These are phyloP conservation scores for Cantharis flavilabris DNA, from an alignment of 2,888 invertebrate species.

Conservation along the genomic window DNA sequence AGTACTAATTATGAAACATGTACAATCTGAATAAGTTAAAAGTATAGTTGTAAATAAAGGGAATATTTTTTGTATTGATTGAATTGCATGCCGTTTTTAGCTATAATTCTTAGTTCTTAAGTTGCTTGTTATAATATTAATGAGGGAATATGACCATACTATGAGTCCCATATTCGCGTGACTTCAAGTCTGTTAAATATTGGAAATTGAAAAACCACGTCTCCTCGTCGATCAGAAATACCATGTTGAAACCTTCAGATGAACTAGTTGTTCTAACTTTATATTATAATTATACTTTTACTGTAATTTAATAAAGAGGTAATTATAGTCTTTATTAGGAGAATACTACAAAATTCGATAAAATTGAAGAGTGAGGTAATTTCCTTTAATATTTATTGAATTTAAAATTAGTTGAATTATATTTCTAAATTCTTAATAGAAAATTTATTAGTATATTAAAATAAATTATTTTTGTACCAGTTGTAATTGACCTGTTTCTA, in stretches of 20 bases:
- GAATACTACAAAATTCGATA: not conserved
- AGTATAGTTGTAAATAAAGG: constrained; percentile 22
- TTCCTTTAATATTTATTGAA: not conserved
- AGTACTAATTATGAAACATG: constrained; percentile 15
- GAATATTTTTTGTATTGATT: constrained; percentile 11
- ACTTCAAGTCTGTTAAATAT: constrained; percentile 30
- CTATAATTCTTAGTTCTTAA: constrained; percentile 5
- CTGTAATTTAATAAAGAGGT: not conserved
- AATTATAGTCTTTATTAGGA: not conserved
- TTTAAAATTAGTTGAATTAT: not conserved
- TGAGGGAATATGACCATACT: constrained; percentile 35
- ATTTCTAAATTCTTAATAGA: not conserved
- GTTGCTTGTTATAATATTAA: constrained; percentile 34
- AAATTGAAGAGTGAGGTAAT: not conserved
- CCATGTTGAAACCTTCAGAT: not conserved
- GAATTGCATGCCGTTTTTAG: constrained; percentile 21
- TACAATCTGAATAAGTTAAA: constrained; percentile 20
- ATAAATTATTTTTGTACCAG: not conserved
- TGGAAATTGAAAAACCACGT: constrained; percentile 25
- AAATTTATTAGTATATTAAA: not conserved
- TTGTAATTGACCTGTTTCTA: not conserved
- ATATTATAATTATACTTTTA: not conserved
- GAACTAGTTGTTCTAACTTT: not conserved
- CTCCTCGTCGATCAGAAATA: not conserved
- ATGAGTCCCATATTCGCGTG: constrained; percentile 37